Evolutionary conservation across 2,888 invertebrate species (phyloP).

Genomic region (Carterocephalus palaemon): DNA sequence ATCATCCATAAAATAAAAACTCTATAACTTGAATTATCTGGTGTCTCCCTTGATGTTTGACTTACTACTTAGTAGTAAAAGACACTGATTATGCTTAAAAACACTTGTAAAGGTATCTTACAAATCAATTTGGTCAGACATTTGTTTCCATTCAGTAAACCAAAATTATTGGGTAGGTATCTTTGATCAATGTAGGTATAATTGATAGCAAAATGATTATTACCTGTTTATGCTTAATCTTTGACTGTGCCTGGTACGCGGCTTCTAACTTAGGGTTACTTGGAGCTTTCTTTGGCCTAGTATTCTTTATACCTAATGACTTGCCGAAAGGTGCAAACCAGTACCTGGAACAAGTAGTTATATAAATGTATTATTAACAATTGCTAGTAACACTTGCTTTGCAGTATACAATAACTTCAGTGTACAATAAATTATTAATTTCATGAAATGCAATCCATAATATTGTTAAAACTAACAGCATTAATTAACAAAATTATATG

Average conservation of each 20-base stretch:
- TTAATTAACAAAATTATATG: no score
- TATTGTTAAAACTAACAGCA: no score
- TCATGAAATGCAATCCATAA: not conserved
- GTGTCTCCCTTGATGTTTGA: no score
- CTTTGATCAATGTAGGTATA: no score
- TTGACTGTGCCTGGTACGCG: slow-evolving; percentile 83
- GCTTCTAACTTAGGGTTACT: slow-evolving; percentile 87
- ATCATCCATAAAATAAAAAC: no score
- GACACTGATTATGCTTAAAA: no score
- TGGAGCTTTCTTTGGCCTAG: slow-evolving; percentile 86
- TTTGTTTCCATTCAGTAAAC: no score
- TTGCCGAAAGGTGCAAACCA: slow-evolving; percentile 90
- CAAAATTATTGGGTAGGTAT: no score
- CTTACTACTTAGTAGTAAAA: no score
- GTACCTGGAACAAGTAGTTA: slow-evolving; percentile 77
- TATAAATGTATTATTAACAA: not conserved
- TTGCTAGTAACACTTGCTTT: not conserved
- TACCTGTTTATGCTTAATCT: slow-evolving; percentile 90
- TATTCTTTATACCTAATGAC: slow-evolving; percentile 89
- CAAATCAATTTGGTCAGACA: no score
- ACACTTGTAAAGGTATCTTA: no score
- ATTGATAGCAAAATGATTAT: slow-evolving; percentile 26
- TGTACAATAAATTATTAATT: not conserved
- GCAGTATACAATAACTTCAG: not conserved
- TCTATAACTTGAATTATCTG: no score